These are phyloP conservation scores for Anableps anableps DNA, from an alignment of 2,797 vertebrate species.

Conservation along the genomic window DNA sequence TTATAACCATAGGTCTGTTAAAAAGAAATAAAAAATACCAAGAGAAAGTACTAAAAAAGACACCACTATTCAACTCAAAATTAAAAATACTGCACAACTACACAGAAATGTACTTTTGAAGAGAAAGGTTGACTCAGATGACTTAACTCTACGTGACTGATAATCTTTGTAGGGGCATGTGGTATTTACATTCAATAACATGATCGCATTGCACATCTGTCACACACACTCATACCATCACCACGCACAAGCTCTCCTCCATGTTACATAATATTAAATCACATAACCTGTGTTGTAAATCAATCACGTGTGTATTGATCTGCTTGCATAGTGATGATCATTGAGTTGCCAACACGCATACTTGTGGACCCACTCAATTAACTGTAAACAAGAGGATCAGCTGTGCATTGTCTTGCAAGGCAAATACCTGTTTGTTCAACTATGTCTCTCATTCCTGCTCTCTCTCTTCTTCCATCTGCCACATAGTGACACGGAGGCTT, in stretches of 20 bases:
- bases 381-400: neutral
- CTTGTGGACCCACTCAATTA: neutral
- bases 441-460: conserved; percentile 11
- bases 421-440: conserved; percentile 36
- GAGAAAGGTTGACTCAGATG: neutral
- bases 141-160: conserved; percentile 15
- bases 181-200: conserved; percentile 57
- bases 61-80: neutral
- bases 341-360: conserved; percentile 18
- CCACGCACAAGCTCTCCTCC: conserved; percentile 8
- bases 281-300: conserved; percentile 47
- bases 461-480: conserved; percentile 45
- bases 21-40: neutral
- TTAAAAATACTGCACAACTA: too few species aligned
- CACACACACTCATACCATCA: conserved; percentile 7
- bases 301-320: conserved; percentile 47
- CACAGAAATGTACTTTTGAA: neutral
- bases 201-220: conserved; percentile 54
- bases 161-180: conserved; percentile 21
- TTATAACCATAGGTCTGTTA: neutral
- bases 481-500: conserved; percentile 49
- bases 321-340: conserved; percentile 22
- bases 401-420: conserved; percentile 7
- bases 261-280: conserved; percentile 28
- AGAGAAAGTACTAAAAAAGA: neutral